phyloP scores from a whole-genome alignment of 2,797 vertebrate species.

The Poliocrania exsul region DNA sequence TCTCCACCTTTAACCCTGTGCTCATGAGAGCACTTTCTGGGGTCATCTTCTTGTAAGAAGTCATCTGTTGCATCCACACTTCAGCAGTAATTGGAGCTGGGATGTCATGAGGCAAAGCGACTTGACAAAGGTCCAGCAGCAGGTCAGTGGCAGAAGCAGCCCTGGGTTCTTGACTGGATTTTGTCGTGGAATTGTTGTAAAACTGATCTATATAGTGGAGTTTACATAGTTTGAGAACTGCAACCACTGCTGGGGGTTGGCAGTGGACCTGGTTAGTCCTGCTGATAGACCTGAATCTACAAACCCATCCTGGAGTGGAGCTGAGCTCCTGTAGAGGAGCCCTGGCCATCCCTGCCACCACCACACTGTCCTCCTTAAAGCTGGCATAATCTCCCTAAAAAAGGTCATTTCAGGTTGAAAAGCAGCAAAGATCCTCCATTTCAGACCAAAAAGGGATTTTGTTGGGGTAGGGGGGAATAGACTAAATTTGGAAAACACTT shows the following conservation, averaged over 20 bases:
- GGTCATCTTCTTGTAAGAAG: not conserved
- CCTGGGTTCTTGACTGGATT: not conserved
- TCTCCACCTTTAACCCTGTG: not conserved
- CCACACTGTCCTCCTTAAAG: not conserved
- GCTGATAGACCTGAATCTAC: not conserved
- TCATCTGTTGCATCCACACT: not conserved
- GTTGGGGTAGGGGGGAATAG: not conserved
- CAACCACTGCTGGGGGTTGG: not conserved
- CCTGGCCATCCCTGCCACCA: not conserved
- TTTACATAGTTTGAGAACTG: not conserved
- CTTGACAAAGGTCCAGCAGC: not conserved
- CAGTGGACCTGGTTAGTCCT: not conserved
- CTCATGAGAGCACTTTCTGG: not conserved
- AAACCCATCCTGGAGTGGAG: not conserved
- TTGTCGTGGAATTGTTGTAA: not conserved
- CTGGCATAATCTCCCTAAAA: not conserved
- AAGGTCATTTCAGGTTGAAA: not conserved
- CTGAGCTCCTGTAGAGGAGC: not conserved
- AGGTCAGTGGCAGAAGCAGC: not conserved
- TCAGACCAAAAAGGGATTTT: not conserved
- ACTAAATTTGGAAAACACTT: constrained; percentile 62
- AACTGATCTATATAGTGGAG: accelerated
- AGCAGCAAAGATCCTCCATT: not conserved
- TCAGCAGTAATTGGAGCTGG: not conserved
- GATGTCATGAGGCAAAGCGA: not conserved